Evolutionary conservation across 2,113 vertebrate genomes (phyloP).

Genomic region (Cyphomyrus discorhynchus): DNA sequence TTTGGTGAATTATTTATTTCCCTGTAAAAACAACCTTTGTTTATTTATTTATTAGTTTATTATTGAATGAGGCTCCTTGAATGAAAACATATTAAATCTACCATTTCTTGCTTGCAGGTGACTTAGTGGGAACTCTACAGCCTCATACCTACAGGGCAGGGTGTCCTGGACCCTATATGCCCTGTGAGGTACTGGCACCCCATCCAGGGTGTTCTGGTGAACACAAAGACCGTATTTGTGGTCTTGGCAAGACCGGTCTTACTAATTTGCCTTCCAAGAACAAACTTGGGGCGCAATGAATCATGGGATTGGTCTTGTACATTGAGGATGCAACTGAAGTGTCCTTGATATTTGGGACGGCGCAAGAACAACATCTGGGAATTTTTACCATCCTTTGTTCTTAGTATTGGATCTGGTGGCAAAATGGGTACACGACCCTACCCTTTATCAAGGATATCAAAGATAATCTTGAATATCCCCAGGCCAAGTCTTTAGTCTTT

Average conservation of each 20-base stretch:
- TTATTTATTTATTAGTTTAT: background rate
- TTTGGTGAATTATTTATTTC: background rate
- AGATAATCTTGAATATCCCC: background rate
- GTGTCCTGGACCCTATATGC: background rate
- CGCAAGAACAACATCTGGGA: too few relatives aligned
- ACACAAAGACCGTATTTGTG: too few relatives aligned
- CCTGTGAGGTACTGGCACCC: background rate
- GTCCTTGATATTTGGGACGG: too few relatives aligned
- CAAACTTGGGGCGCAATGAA: too few relatives aligned
- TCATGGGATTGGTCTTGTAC: too few relatives aligned
- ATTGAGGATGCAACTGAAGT: too few relatives aligned
- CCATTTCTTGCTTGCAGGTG: background rate
- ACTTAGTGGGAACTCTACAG: background rate
- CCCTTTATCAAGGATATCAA: background rate
- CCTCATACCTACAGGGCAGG: background rate
- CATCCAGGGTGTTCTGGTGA: background rate
- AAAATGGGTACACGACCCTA: background rate
- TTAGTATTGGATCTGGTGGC: too few relatives aligned
- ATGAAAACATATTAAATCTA: background rate
- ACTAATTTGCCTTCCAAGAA: too few relatives aligned
- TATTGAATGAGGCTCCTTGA: background rate
- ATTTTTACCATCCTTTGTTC: too few relatives aligned
- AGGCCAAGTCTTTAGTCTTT: background rate
- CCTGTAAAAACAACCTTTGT: background rate
- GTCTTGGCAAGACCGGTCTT: too few relatives aligned